phyloP scores from a whole-genome alignment of 2,888 invertebrate genomes.

The Peribatodes rhomboidaria region DNA sequence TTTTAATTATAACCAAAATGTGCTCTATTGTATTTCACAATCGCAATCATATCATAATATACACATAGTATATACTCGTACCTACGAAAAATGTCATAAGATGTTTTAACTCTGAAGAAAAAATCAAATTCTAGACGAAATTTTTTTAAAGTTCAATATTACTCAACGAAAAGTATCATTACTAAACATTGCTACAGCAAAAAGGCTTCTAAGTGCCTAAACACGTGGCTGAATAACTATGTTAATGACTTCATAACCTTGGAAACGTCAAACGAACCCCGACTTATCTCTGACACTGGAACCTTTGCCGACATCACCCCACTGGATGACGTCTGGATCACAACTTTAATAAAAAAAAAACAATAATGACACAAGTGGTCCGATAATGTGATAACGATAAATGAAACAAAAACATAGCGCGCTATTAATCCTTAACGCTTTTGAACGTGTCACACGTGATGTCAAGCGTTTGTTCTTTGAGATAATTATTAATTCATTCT shows the following conservation, averaged over 20 bases:
- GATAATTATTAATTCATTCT: no score
- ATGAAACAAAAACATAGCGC: conserved; percentile 31
- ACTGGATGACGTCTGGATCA: conserved; percentile 31
- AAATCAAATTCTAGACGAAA: no score
- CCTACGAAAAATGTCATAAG: no score
- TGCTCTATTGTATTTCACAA: no score
- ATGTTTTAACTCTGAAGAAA: no score
- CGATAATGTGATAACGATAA: conserved; percentile 29
- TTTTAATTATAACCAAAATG: no score
- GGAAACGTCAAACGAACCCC: conserved; percentile 16
- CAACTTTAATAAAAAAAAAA: conserved; percentile 20
- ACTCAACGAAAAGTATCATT: no score
- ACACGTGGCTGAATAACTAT: not conserved
- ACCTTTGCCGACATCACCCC: conserved; percentile 32
- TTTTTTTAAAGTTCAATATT: no score
- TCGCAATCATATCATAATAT: no score
- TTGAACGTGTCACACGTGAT: conserved; percentile 18
- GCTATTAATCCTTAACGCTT: conserved; percentile 1
- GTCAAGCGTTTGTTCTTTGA: conserved; percentile 3
- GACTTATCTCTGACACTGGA: conserved; percentile 25
- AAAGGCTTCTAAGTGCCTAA: not conserved
- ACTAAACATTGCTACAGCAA: no score
- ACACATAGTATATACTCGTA: no score
- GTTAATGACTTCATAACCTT: conserved; percentile 8
- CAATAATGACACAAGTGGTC: conserved; percentile 20